A percentile compares a stretch with the other conserved stretches of the same genome.
Evolutionary conservation across 2,888 invertebrate genomes (phyloP).

Genomic region (Acanthoscelides obtectus): DNA sequence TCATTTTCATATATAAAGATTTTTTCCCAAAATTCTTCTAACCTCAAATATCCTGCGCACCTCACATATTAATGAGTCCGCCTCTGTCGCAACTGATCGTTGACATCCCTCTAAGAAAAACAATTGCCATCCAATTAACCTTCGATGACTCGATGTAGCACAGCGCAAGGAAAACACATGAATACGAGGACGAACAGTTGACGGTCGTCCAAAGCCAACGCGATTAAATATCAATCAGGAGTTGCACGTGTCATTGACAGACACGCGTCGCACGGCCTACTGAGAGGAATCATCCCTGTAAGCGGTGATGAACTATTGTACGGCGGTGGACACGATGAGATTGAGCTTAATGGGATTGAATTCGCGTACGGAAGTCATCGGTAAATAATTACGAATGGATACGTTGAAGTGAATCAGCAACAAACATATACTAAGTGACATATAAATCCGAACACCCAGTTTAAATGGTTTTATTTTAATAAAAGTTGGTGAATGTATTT

Average conservation of each 20-base stretch:
- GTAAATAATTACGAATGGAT: no score
- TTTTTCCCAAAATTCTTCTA: no score
- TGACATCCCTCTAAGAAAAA: neutral
- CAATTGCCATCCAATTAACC: neutral
- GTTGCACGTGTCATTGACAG: neutral
- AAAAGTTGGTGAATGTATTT: no score
- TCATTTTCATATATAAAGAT: no score
- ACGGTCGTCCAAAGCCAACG: neutral
- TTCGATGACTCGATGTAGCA: neutral
- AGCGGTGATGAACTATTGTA: neutral
- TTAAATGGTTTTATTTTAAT: no score
- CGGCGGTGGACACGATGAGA: neutral
- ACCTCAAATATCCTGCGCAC: no score
- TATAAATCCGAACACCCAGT: no score
- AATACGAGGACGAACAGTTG: neutral
- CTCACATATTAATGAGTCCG: neutral
- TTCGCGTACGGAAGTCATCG: neutral
- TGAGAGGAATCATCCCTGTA: neutral
- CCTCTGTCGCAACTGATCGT: neutral
- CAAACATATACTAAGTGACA: no score
- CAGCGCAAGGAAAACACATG: neutral
- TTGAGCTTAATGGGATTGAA: neutral
- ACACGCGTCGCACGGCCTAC: neutral
- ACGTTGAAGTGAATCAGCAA: no score
- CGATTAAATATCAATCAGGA: neutral